These are phyloP conservation scores for Centropus unirufus DNA, from an alignment of 2,113 vertebrate genomes.

Conservation along the genomic window DNA sequence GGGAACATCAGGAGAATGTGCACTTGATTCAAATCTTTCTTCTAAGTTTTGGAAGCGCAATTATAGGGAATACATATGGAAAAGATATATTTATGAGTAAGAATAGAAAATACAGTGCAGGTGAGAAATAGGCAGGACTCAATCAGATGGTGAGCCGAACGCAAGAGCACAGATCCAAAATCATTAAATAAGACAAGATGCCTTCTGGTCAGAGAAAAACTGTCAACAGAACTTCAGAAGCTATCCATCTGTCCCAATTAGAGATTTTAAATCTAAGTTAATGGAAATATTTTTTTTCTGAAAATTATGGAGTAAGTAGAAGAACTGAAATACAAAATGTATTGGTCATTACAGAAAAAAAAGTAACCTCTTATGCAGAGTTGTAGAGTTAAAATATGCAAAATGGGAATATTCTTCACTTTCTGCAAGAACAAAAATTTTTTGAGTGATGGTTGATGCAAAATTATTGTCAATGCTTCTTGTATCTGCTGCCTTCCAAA, in stretches of 20 bases:
- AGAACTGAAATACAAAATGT: neutral
- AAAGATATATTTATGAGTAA: neutral
- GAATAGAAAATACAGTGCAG: neutral
- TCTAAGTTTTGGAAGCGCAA: neutral
- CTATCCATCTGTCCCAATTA: neutral
- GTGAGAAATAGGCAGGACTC: neutral
- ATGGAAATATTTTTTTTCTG: neutral
- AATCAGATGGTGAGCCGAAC: neutral
- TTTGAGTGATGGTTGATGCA: neutral
- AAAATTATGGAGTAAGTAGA: neutral
- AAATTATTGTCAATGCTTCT: neutral
- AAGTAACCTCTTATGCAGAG: neutral
- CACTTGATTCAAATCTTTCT: neutral
- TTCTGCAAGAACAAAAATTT: neutral
- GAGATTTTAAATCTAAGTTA: neutral
- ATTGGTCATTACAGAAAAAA: neutral
- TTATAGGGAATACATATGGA: neutral
- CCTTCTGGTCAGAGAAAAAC: neutral
- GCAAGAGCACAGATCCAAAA: neutral
- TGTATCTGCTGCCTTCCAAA: neutral
- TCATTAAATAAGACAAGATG: neutral
- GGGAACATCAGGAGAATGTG: neutral
- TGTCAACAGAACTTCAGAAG: neutral
- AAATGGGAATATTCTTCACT: neutral
- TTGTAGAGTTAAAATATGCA: neutral